phyloP scores from a whole-genome alignment of 2,113 vertebrate species.

The Stigmatopora nigra region DNA sequence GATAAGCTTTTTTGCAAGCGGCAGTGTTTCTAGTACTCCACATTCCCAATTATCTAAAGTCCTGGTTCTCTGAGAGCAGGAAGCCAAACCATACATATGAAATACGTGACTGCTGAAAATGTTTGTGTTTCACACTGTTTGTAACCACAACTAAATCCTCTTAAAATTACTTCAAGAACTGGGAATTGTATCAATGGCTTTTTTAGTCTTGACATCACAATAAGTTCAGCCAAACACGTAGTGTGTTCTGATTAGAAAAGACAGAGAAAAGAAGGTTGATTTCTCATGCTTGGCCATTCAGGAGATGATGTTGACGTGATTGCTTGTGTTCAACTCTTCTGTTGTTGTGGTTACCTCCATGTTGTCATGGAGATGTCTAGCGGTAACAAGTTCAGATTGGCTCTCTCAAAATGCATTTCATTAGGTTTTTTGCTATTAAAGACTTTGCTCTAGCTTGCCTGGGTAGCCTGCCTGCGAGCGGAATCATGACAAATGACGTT shows the following conservation, averaged over 20 bases:
- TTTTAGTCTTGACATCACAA: not conserved
- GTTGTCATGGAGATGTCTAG: constrained; percentile 27
- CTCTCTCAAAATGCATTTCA: constrained; percentile 1
- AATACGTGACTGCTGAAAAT: no score
- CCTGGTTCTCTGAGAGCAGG: no score
- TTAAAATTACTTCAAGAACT: not conserved
- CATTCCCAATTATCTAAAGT: no score
- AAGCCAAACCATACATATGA: no score
- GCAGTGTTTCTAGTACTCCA: not conserved
- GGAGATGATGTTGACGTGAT: constrained; percentile 31
- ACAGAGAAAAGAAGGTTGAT: constrained; percentile 2
- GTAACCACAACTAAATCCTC: not conserved
- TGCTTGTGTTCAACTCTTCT: constrained; percentile 15
- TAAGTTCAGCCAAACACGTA: not conserved
- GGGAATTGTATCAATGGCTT: not conserved
- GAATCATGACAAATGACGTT: constrained; percentile 25
- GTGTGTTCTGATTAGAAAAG: not conserved
- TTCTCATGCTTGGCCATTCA: constrained; percentile 11
- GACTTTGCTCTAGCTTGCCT: not conserved
- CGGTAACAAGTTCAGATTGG: constrained; percentile 17
- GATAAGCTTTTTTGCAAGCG: not conserved
- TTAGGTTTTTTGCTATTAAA: constrained; percentile 5
- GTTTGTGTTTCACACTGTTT: no score
- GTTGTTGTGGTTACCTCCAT: constrained; percentile 38
- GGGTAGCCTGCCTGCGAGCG: not conserved